A percentile compares a stretch with the other conserved stretches of the same genome.
Conservation (phyloP, 2,797 vertebrate species). For the Pachyuromys duprasi region DNA sequence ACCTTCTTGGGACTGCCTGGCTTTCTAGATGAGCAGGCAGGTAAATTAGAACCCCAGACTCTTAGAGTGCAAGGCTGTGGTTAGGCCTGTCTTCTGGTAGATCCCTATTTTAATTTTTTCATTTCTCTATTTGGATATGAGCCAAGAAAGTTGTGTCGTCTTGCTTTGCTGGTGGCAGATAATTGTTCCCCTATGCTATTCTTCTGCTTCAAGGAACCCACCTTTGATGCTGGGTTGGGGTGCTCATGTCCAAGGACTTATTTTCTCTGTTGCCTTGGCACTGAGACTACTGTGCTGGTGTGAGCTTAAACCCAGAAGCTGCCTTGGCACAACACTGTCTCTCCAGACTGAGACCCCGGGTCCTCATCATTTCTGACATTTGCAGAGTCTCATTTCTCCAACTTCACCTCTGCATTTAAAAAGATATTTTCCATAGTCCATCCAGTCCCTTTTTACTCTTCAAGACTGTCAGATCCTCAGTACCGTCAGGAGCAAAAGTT, state of each 20-base stretch:
- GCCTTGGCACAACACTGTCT: neutral
- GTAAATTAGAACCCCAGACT: neutral
- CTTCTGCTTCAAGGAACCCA: neutral
- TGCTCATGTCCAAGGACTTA: neutral
- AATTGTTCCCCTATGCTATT: neutral
- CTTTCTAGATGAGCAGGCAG: neutral
- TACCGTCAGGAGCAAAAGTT: neutral
- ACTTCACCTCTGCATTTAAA: constrained; percentile 1
- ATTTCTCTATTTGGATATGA: neutral
- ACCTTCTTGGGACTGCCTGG: neutral
- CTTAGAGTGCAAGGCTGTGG: neutral
- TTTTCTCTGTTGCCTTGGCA: neutral
- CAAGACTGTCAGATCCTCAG: neutral
- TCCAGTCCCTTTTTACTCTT: neutral
- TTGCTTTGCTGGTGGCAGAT: constrained; percentile 29
- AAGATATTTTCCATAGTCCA: constrained; percentile 5
- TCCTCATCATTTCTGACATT: neutral
- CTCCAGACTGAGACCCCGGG: neutral
- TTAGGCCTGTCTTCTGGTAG: neutral
- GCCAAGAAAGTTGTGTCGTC: neutral
- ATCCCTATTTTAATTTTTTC: neutral
- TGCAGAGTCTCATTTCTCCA: neutral
- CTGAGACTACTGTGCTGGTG: neutral
- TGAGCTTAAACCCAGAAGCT: neutral
- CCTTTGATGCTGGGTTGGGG: neutral